Evolutionary conservation across 2,797 vertebrate genomes (phyloP).

Genomic region (Manis pentadactyla): DNA sequence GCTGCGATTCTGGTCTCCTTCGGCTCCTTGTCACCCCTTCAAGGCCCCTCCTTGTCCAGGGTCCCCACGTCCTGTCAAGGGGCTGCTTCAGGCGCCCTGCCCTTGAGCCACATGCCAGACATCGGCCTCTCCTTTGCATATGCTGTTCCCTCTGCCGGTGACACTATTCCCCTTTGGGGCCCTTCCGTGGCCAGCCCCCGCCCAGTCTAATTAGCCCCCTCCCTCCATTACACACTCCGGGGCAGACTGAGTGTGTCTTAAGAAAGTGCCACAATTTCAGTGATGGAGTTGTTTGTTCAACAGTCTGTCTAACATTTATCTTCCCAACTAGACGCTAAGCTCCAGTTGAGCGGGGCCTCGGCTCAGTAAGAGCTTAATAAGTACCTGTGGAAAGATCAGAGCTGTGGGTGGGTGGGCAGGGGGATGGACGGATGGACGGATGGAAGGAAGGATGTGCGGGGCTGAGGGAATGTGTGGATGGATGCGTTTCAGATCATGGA

Average conservation of each 20-base stretch:
- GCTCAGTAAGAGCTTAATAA: background rate
- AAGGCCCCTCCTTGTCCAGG: background rate
- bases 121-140: background rate
- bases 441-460: background rate
- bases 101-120: background rate
- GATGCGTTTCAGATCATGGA: background rate
- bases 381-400: background rate
- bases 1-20: background rate
- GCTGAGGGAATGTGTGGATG: too few relatives aligned
- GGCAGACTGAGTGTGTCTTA: background rate
- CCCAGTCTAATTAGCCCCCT: background rate
- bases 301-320: background rate
- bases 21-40: background rate
- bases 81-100: background rate
- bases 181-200: background rate
- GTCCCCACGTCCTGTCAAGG: background rate
- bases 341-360: accelerated
- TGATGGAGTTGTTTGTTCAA: background rate
- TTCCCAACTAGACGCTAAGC: background rate
- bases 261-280: background rate
- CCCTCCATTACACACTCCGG: background rate
- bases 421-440: background rate
- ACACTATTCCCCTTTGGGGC: background rate
- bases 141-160: background rate
- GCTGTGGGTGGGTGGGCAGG: background rate